Evolutionary conservation across 1,140 invertebrate genomes (phyloP), one percentile per base, ranked within the genome.

Genomic region (Heliconius hewitsoni): DNA sequence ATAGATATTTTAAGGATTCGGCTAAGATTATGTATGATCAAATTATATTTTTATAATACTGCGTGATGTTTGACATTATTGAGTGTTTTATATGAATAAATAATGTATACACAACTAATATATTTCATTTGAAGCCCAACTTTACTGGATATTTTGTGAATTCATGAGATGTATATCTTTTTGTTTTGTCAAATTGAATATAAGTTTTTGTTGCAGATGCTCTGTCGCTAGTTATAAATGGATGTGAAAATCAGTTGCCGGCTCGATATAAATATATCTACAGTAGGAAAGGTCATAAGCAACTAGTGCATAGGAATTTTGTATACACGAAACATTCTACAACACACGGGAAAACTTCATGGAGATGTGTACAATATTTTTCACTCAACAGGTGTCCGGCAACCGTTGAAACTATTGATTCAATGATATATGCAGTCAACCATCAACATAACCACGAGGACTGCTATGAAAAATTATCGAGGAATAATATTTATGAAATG

Each of bases 241-340:
- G 87, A 71, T 86, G 86, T 73, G 91, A 93, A 39, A 89, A 83
- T 42, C 86, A 87, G 19, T 84, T 94, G 37, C 93, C 94, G n/a
- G 86, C 88, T 13, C 86, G 92, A 46, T 95, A 95, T 83, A 94
- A 94, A 79, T 95, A 95, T 83, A 95, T 95, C 76, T 95, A 94
- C 82, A 95, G 94, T 85, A 91, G 94, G 71, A 95, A 95, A 84
- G 94, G 94, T 13, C 94, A 95, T 79, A 95, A 95, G 88, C 94
- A 95, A 81, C 86, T 95, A 82, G 94, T 95, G 27, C 93, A 95
- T 85, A 93, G 91, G 90, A 95, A 95, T 83, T 95, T 95, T 87
- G 93, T 95, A 23, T 95, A 95, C 80, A 95, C 94, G 18, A 95
- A 95, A 86, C 94, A 95, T 82, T 95, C 94, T 6, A 95, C 94